A percentile compares a stretch with the other conserved stretches of the same genome.
Evolutionary conservation across 2,797 vertebrate species (phyloP).

Genomic region (Cephalopachus bancanus): DNA sequence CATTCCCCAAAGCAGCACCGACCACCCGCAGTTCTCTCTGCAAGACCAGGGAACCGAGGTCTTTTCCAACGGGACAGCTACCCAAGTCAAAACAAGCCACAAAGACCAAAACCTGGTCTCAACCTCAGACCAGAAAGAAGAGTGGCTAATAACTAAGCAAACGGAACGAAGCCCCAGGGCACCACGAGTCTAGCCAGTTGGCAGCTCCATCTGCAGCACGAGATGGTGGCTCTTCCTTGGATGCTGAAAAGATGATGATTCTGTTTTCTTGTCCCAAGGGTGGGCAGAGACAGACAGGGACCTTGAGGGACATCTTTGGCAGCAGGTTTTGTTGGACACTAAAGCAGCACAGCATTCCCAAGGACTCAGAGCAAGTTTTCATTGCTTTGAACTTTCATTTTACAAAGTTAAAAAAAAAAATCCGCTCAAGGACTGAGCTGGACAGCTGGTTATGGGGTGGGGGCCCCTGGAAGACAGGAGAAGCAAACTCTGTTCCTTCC

Average conservation of each 20-base stretch:
- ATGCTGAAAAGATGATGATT: accelerated
- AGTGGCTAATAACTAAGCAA: neutral
- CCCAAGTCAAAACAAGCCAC: neutral
- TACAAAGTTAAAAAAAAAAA: neutral
- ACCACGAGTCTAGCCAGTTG: neutral
- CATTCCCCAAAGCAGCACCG: neutral
- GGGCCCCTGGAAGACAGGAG: neutral
- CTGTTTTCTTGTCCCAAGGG: neutral
- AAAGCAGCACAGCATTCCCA: neutral
- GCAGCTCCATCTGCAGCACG: neutral
- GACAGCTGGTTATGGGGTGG: neutral
- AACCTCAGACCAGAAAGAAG: slow-evolving; percentile 3
- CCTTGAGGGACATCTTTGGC: accelerated
- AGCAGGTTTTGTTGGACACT: neutral
- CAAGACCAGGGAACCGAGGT: neutral
- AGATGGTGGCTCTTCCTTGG: accelerated
- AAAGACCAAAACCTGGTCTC: neutral
- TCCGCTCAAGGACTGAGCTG: neutral
- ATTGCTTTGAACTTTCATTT: no score
- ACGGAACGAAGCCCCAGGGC: neutral
- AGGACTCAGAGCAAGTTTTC: neutral
- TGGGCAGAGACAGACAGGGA: neutral
- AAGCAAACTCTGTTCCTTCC: neutral
- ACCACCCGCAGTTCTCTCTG: accelerated
- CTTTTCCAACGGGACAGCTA: neutral